phyloP scores from a whole-genome alignment of 2,888 invertebrate genomes.

The Tenthredo notha region DNA sequence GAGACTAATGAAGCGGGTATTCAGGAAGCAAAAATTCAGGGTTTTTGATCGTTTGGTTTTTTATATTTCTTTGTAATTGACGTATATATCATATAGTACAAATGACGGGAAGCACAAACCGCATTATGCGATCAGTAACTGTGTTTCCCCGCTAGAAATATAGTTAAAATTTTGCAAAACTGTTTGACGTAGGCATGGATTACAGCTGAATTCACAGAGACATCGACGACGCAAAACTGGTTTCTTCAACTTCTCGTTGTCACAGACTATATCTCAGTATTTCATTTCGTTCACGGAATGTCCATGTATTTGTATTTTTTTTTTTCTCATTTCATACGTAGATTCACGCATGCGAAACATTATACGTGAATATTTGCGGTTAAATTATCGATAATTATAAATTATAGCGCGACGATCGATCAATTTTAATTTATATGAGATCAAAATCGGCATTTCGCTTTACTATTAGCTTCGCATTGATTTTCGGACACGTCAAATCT shows the following conservation, averaged over 20 bases:
- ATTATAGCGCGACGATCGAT: not conserved
- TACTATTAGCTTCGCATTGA: not conserved
- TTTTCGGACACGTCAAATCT: not conserved
- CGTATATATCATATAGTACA: not conserved
- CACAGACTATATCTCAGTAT: not conserved
- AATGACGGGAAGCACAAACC: conserved; percentile 6
- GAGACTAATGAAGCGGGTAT: not conserved
- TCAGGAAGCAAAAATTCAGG: not conserved
- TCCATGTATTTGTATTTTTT: not conserved
- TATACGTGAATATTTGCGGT: not conserved
- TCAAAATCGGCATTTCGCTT: not conserved
- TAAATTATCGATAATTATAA: not conserved
- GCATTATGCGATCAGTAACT: not conserved
- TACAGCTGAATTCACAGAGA: conserved; percentile 9
- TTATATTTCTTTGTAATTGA: not conserved
- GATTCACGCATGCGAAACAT: not conserved
- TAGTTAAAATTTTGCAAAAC: conserved; percentile 4
- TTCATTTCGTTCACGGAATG: conserved; percentile 41
- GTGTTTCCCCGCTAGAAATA: not conserved
- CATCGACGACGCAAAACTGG: conserved; percentile 28
- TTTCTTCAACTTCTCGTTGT: conserved; percentile 10
- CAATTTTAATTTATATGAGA: conserved; percentile 1
- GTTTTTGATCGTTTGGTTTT: not conserved
- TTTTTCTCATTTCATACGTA: not conserved
- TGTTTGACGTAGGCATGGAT: conserved; percentile 17